These are phyloP conservation scores for Condylura cristata DNA, from an alignment of 2,113 vertebrate species.

Conservation along the genomic window DNA sequence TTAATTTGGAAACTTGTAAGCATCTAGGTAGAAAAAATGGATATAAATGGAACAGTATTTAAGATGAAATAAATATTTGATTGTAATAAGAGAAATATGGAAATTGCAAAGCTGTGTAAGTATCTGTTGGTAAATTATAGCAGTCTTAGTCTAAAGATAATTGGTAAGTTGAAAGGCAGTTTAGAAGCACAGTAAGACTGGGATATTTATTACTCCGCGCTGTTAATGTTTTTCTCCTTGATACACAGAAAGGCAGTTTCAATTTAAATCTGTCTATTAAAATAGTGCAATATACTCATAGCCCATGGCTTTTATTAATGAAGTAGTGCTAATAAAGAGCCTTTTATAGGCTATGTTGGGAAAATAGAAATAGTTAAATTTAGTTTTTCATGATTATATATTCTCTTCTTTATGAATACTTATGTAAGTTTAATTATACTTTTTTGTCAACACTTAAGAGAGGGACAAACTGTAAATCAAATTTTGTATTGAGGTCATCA, in stretches of 20 bases:
- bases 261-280: background rate
- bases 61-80: constrained; percentile 23
- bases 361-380: background rate
- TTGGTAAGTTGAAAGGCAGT: background rate
- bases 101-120: background rate
- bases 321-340: background rate
- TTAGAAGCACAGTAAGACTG: background rate
- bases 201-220: background rate
- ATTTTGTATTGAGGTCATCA: background rate
- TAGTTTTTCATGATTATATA: constrained; percentile 1
- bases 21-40: background rate
- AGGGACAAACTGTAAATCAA: background rate
- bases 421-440: constrained; percentile 18
- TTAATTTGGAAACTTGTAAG: background rate
- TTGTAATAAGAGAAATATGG: background rate
- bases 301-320: background rate
- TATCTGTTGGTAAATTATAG: background rate
- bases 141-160: constrained; percentile 38
- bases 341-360: background rate
- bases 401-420: constrained; percentile 1
- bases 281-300: background rate
- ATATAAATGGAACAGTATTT: background rate
- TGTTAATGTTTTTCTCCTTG: constrained; percentile 5
- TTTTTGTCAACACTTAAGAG: constrained; percentile 25
- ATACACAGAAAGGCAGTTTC: background rate